Conservation (phyloP, 1,140 invertebrate species). For the Augochlora pura region DNA sequence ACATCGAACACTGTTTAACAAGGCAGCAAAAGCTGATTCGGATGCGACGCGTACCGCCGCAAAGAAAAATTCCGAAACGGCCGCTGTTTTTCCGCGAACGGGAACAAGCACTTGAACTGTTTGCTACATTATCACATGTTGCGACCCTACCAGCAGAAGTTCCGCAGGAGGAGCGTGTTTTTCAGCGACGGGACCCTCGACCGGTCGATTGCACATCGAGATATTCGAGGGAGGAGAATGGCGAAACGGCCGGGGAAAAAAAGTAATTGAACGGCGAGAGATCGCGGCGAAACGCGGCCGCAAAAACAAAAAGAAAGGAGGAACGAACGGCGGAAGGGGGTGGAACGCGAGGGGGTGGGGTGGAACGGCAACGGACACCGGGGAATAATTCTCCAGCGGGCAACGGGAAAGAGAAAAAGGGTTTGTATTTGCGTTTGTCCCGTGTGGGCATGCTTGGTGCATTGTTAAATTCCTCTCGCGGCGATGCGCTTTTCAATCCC, state of each 20-base stretch:
- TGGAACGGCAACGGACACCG: too few relatives aligned
- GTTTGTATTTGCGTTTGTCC: conserved; percentile 27
- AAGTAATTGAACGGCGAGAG: conserved; percentile 9
- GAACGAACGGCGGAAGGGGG: too few relatives aligned
- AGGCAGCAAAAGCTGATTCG: too few relatives aligned
- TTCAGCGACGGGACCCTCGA: too few relatives aligned
- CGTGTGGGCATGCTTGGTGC: conserved; percentile 3
- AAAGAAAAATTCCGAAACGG: too few relatives aligned
- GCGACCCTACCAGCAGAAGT: not conserved
- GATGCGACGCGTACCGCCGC: too few relatives aligned
- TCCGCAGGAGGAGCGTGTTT: not conserved
- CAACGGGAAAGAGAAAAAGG: not conserved
- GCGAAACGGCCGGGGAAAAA: not conserved
- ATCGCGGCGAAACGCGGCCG: too few relatives aligned
- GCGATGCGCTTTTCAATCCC: not conserved
- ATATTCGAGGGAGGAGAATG: too few relatives aligned
- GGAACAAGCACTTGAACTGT: too few relatives aligned
- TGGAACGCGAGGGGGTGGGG: not conserved
- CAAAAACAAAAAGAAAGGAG: not conserved
- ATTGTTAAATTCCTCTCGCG: conserved; percentile 1
- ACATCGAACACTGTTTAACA: too few relatives aligned
- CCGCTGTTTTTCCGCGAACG: too few relatives aligned
- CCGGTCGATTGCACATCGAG: not conserved
- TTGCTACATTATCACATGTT: too few relatives aligned
- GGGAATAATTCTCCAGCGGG: conserved; percentile 2